Base-by-base conservation (phyloP, 2,797 vertebrate species). In the Lepus townsendii region DNA sequence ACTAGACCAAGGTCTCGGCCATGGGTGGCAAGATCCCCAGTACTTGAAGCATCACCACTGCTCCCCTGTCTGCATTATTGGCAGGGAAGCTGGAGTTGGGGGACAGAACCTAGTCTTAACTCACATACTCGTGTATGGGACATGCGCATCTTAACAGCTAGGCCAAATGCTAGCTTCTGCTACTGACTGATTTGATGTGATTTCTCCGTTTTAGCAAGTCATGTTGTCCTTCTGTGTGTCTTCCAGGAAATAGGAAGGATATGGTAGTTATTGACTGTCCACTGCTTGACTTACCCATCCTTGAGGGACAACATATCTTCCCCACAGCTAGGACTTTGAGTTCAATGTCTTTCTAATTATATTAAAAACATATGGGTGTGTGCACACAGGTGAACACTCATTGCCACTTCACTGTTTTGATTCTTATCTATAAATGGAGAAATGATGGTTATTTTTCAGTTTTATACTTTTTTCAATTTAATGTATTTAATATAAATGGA, bases 231-330 rank as follows among this genome's bases (percentile, higher is more conserved):
- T 80, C 63, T 96, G 8, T 76, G 87, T 83, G 32, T 50, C 35
- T 90, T 90, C 60, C 3, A 63, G 65, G 90, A 92, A 85, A 47
- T 73, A 60, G 19, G 32, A 87, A 94, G 26, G 17, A 62, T 88
- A 63, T 1, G 66, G 38, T 19, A 76, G 3, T 95, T 82, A 91
- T 3, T 57, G 11, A 63, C 20, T 27, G 17, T 76, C 72, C 91
- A 11, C 19, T 38, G 38, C 27, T 5, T 88, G 35, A 83, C 42
- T 85, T 75, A 60, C 85, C 32, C 13, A 60, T 75, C 26, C 57
- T 6, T 76, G 2, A 54, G 42, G 66, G 11, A 50, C 20, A 8
- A 9, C 68, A 62, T 2, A 2, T 54, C 30, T 77, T n/a, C 60
- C 5, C 7, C 54, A 0, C 32, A 24, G 12, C 78, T 73, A n/a